These are phyloP conservation scores for Mus minutoides DNA, from an alignment of 2,797 vertebrate species.

Conservation along the genomic window DNA sequence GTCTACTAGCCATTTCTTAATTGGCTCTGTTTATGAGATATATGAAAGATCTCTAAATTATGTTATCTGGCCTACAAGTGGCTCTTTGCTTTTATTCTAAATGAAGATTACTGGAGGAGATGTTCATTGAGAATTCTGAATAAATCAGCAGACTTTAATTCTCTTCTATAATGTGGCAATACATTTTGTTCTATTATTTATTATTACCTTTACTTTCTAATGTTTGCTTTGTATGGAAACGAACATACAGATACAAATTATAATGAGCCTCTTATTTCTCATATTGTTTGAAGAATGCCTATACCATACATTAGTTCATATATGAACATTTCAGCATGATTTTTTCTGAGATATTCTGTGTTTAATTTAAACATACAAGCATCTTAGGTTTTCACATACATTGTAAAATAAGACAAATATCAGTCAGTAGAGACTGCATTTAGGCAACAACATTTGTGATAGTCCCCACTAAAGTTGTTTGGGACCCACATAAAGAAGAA, in stretches of 20 bases:
- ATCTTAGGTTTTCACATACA: too few species aligned
- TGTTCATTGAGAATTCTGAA: neutral
- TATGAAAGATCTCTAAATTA: neutral
- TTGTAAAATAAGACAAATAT: too few species aligned
- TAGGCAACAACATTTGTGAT: too few species aligned
- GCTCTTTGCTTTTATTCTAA: neutral
- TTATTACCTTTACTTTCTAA: neutral
- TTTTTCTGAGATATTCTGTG: too few species aligned
- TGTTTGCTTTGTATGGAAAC: neutral
- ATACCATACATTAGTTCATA: neutral
- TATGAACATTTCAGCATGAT: neutral
- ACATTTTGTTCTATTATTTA: neutral
- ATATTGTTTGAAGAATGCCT: neutral
- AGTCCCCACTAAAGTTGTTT: too few species aligned
- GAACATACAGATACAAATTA: neutral
- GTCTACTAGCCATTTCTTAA: neutral
- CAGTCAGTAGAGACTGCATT: too few species aligned
- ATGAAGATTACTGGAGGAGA: neutral
- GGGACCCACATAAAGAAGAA: too few species aligned
- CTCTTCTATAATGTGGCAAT: neutral
- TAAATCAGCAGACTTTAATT: neutral
- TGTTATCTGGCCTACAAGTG: neutral
- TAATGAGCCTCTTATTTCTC: neutral
- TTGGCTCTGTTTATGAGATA: neutral
- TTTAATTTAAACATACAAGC: too few species aligned